Evolutionary conservation across 2,888 invertebrate genomes (phyloP).

Genomic region (Tetragonula carbonaria): DNA sequence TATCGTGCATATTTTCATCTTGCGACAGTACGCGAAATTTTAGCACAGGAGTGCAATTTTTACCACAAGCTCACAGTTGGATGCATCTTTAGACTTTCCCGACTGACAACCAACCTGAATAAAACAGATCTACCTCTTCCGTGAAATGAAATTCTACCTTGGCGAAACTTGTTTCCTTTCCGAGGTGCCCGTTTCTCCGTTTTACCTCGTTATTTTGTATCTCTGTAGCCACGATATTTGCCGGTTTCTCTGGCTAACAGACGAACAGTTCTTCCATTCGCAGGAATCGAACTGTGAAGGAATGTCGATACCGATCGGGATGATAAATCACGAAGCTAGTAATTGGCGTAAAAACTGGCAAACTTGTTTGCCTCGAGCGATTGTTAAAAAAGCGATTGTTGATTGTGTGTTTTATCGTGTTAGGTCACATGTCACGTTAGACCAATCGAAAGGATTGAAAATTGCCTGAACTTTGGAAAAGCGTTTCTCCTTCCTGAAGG

Average conservation of each 20-base stretch:
- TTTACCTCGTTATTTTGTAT: slow-evolving; percentile 41
- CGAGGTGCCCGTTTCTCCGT: slow-evolving; percentile 21
- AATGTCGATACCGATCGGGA: neutral
- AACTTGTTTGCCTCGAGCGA: neutral
- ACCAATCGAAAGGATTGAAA: slow-evolving; percentile 22
- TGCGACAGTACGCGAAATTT: neutral
- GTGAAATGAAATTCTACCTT: slow-evolving; percentile 37
- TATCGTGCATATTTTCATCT: neutral
- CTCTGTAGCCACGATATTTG: neutral
- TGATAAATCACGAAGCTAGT: slow-evolving; percentile 24
- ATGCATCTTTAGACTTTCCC: neutral
- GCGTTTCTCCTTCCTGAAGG: slow-evolving; percentile 18
- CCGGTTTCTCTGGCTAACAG: neutral
- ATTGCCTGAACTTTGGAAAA: slow-evolving; percentile 3
- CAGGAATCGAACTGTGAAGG: neutral
- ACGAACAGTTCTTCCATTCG: neutral
- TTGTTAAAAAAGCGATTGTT: neutral
- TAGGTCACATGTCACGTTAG: slow-evolving; percentile 14
- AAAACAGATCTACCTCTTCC: slow-evolving; percentile 25
- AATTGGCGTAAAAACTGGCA: neutral
- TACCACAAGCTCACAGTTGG: neutral
- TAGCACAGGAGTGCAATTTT: neutral
- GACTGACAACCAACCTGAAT: slow-evolving; percentile 21
- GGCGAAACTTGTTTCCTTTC: slow-evolving; percentile 3
- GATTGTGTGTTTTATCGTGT: neutral